Percentiles rank a stretch among this genome's conserved stretches.
Conservation (phyloP, 1,140 invertebrate species). For the Mesaphorura yosii region DNA sequence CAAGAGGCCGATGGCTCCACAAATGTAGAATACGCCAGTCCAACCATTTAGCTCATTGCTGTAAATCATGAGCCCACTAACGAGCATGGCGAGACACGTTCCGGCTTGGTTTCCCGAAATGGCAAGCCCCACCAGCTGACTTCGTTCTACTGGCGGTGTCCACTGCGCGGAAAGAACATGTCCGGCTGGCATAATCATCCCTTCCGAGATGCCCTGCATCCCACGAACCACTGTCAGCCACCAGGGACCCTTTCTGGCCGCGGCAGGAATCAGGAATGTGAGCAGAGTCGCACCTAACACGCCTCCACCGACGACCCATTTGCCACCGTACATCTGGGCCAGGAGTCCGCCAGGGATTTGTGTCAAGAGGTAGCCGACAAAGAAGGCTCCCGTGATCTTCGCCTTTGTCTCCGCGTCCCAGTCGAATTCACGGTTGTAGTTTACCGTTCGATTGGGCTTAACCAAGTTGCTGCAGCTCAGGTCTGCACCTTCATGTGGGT, state of each 20-base stretch:
- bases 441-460: too few relatives aligned
- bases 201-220: conserved; percentile 62
- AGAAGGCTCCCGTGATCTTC: conserved; percentile 53
- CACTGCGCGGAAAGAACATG: conserved; percentile 1
- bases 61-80: not conserved
- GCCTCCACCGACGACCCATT: conserved; percentile 40
- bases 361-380: conserved; percentile 38
- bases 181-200: not conserved
- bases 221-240: conserved; percentile 53
- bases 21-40: conserved; percentile 33
- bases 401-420: conserved; percentile 67
- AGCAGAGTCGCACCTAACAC: conserved; percentile 61
- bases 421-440: conserved; percentile 54
- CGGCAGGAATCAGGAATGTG: conserved; percentile 53
- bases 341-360: conserved; percentile 57
- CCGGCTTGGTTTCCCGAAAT: not conserved
- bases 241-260: conserved; percentile 48
- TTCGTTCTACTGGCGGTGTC: conserved; percentile 3
- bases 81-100: not conserved
- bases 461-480: too few relatives aligned
- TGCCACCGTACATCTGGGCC: conserved; percentile 67
- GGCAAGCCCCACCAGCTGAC: not conserved
- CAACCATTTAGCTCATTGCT: not conserved
- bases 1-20: conserved; percentile 58
- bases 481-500: too few relatives aligned